phyloP scores from a whole-genome alignment of 2,888 invertebrate species.

The Scaptomyza polygonia region DNA sequence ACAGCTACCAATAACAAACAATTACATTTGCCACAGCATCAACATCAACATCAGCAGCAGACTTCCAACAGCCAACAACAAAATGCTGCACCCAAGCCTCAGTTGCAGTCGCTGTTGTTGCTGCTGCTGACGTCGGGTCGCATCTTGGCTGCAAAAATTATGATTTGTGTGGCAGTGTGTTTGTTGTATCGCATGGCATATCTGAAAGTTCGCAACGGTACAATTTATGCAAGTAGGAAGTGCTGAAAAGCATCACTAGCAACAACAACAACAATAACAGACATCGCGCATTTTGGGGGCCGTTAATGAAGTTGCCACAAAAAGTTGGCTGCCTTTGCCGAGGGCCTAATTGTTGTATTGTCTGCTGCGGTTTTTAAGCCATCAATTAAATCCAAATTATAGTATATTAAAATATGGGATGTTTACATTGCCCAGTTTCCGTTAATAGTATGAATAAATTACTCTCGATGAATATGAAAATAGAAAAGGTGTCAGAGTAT shows the following conservation, averaged over 20 bases:
- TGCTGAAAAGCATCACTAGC: constrained; percentile 24
- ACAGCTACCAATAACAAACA: constrained; percentile 65
- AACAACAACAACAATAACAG: constrained; percentile 11
- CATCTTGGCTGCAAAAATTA: constrained; percentile 45
- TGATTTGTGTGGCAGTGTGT: constrained; percentile 65
- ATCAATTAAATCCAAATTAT: constrained; percentile 62
- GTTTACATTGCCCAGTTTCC: constrained; percentile 37
- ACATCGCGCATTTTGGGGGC: constrained; percentile 27
- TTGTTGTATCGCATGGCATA: constrained; percentile 48
- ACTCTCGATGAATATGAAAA: constrained; percentile 11
- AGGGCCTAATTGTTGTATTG: constrained; percentile 66
- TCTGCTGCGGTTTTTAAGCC: constrained; percentile 63
- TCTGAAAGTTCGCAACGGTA: constrained; percentile 43
- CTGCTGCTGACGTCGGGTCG: constrained; percentile 20
- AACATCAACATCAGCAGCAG: constrained; percentile 28
- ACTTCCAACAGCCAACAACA: constrained; percentile 18
- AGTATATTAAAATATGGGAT: constrained; percentile 25
- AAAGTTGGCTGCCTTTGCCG: constrained; percentile 29
- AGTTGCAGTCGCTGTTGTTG: constrained; percentile 4
- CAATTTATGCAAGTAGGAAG: constrained; percentile 75
- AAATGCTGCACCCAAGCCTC: constrained; percentile 45
- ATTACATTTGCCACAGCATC: constrained; percentile 48
- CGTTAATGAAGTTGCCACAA: constrained; percentile 57
- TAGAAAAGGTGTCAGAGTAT: not conserved
- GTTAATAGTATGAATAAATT: constrained; percentile 24